Evolutionary conservation across 2,797 vertebrate genomes (phyloP).

Genomic region (Hipposideros larvatus): DNA sequence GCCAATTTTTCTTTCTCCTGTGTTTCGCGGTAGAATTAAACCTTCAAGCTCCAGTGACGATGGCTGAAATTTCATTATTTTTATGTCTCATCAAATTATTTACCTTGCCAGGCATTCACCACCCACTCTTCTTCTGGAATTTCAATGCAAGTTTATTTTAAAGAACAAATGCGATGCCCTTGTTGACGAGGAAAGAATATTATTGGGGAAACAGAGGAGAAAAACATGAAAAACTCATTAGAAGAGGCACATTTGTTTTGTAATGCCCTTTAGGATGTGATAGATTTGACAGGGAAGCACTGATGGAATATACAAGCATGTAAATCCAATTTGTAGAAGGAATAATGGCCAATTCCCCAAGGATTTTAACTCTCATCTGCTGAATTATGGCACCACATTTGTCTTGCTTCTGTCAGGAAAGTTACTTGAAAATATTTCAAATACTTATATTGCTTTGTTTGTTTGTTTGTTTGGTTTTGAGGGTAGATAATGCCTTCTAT

Average conservation of each 20-base stretch:
- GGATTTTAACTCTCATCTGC: background rate
- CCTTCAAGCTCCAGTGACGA: conserved; percentile 41
- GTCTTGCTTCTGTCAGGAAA: background rate
- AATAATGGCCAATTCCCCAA: background rate
- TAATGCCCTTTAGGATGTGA: conserved; percentile 11
- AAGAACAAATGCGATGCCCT: conserved; percentile 24
- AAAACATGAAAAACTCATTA: conserved; percentile 53
- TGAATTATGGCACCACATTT: background rate
- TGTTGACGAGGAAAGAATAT: background rate
- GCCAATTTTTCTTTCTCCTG: conserved; percentile 53
- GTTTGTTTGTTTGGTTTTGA: background rate
- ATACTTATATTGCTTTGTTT: background rate
- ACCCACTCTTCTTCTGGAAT: conserved; percentile 27
- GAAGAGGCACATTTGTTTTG: conserved; percentile 45
- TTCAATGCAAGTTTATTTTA: conserved; percentile 53
- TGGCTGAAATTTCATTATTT: conserved; percentile 71
- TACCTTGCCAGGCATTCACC: conserved; percentile 63
- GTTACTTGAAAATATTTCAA: conserved; percentile 24
- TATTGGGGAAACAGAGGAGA: background rate
- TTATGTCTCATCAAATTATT: conserved; percentile 72
- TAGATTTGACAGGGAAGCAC: background rate
- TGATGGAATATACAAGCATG: conserved; percentile 5
- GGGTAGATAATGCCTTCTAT: background rate
- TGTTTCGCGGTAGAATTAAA: conserved; percentile 64
- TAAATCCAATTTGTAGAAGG: conserved; percentile 45